These are phyloP conservation scores for Micoletzkya japonica DNA, from an alignment of 2,888 invertebrate species.

Conservation along the genomic window DNA sequence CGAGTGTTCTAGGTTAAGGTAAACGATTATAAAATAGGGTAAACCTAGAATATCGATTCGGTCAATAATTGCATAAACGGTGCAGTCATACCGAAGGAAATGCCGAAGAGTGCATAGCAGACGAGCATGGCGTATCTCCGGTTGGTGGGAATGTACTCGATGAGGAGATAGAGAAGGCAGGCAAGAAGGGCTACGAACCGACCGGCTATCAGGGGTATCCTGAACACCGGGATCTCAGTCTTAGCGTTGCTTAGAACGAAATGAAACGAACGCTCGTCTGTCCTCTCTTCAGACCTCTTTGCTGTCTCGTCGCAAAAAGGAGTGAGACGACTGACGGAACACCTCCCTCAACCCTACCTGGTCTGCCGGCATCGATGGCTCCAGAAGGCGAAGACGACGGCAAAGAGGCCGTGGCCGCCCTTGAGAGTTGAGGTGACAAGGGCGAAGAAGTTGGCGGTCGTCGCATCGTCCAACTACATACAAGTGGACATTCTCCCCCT, in stretches of 20 bases:
- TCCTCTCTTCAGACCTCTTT: not conserved
- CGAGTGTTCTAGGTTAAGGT: no score
- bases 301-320: not conserved
- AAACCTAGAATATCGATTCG: not conserved
- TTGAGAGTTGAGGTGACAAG: slow-evolving; percentile 38
- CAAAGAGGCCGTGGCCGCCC: slow-evolving; percentile 42
- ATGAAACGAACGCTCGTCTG: not conserved
- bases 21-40: not conserved
- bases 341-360: not conserved
- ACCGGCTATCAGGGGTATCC: slow-evolving; percentile 16
- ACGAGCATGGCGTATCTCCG: slow-evolving; percentile 27
- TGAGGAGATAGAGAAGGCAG: slow-evolving; percentile 25
- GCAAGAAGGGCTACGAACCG: slow-evolving; percentile 7
- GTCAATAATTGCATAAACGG: not conserved
- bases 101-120: slow-evolving; percentile 28
- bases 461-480: no score
- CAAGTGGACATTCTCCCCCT: no score
- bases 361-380: slow-evolving; percentile 29
- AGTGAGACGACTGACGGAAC: not conserved
- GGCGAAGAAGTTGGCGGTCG: slow-evolving; percentile 48
- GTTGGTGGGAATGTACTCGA: slow-evolving; percentile 19
- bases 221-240: no score
- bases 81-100: slow-evolving; percentile 1
- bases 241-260: not conserved
- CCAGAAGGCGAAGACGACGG: slow-evolving; percentile 45